Percentiles rank a stretch among this genome's conserved stretches.
Evolutionary conservation across 2,113 vertebrate genomes (phyloP).

Genomic region (Odobenus rosmarus): DNA sequence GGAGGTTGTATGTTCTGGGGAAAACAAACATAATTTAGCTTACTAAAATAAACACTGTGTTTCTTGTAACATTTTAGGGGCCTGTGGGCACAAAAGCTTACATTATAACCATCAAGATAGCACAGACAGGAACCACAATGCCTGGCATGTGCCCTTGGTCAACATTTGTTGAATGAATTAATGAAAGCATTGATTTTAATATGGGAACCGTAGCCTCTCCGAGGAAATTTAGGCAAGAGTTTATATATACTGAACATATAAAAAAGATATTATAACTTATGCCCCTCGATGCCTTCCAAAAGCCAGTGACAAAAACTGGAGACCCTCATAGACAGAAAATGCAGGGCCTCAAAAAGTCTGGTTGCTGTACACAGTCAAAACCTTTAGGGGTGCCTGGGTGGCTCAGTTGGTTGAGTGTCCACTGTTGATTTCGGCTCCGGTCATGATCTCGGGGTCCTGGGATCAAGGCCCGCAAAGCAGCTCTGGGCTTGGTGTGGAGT

Average conservation of each 20-base stretch:
- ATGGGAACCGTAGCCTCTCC: not conserved
- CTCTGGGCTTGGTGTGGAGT: not conserved
- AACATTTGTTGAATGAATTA: not conserved
- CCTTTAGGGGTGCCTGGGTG: not conserved
- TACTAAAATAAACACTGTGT: not conserved
- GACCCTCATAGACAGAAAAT: not conserved
- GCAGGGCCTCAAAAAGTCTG: not conserved
- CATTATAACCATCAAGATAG: not conserved
- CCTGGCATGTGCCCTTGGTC: not conserved
- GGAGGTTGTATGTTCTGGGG: constrained; percentile 94
- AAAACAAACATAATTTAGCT: constrained; percentile 43
- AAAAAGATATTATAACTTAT: not conserved
- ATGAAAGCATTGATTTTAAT: not conserved
- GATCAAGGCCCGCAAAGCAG: not conserved
- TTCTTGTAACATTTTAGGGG: not conserved
- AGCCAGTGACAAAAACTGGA: not conserved
- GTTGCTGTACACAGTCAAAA: not conserved
- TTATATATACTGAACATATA: not conserved
- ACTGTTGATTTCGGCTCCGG: not conserved
- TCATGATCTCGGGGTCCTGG: not conserved
- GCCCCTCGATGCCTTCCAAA: not conserved
- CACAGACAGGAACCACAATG: not conserved
- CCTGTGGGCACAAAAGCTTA: not conserved
- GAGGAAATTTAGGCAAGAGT: not conserved
- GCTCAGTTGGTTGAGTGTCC: not conserved